Percentiles rank a stretch among this genome's conserved stretches.
Conservation (phyloP, 2,888 invertebrate genomes). For the Nowickia ferox region DNA sequence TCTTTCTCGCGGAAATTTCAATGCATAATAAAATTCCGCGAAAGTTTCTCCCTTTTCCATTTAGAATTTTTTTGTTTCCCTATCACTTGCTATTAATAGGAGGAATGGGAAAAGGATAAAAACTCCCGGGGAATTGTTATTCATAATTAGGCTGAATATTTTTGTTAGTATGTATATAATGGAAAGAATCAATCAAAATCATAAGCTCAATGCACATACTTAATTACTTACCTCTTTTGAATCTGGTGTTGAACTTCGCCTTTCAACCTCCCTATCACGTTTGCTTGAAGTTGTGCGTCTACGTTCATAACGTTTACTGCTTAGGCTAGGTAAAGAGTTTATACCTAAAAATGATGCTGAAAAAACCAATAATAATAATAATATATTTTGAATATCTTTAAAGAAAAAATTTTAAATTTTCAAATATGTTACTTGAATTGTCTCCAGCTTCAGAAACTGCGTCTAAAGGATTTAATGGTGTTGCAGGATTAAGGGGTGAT, state of each 20-base stretch:
- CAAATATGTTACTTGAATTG: constrained; percentile 70
- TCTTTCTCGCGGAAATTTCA: too few relatives aligned
- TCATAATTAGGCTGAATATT: too few relatives aligned
- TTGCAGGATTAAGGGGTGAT: constrained; percentile 80
- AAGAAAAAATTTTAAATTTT: not conserved
- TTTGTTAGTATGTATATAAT: too few relatives aligned
- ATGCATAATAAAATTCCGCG: too few relatives aligned
- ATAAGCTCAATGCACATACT: not conserved
- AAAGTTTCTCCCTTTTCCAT: too few relatives aligned
- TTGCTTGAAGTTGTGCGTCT: constrained; percentile 82
- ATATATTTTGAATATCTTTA: constrained; percentile 20
- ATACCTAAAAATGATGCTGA: constrained; percentile 66
- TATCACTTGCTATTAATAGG: too few relatives aligned
- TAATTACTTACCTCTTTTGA: constrained; percentile 81
- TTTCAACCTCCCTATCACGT: constrained; percentile 78
- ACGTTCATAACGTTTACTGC: constrained; percentile 78
- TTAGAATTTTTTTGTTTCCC: too few relatives aligned
- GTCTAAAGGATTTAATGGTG: constrained; percentile 78
- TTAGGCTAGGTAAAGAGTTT: constrained; percentile 54
- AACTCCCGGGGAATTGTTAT: too few relatives aligned
- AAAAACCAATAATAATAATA: constrained; percentile 18
- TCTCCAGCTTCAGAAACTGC: constrained; percentile 75
- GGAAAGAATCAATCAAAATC: too few relatives aligned
- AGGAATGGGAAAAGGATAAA: too few relatives aligned
- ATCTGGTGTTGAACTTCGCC: constrained; percentile 84